phyloP scores from a whole-genome alignment of 1,140 invertebrate species.

The Sesamia nonagrioides region DNA sequence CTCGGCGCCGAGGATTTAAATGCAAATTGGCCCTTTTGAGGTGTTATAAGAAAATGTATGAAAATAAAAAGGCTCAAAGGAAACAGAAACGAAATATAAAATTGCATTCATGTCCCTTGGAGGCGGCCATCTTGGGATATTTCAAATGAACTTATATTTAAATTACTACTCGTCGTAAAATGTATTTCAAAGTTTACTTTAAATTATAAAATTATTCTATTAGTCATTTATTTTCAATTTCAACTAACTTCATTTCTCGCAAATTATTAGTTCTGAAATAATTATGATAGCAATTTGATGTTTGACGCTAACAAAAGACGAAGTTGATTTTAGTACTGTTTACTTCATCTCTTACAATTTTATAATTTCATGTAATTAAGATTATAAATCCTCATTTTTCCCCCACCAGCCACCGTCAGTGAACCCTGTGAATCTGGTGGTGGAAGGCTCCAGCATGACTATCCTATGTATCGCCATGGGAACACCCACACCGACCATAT shows the following conservation, averaged over 20 bases:
- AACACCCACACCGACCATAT: conserved; percentile 94
- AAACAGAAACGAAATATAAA: neutral
- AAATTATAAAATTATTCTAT: neutral
- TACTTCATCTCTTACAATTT: too few relatives aligned
- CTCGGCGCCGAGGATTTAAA: neutral
- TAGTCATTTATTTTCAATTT: too few relatives aligned
- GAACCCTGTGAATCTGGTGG: conserved; percentile 93
- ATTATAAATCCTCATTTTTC: neutral
- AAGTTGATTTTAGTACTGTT: too few relatives aligned
- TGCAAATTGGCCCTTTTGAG: conserved; percentile 41
- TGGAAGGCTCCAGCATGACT: conserved; percentile 94
- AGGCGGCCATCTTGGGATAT: neutral
- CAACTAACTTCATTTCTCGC: too few relatives aligned
- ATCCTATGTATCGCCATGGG: conserved; percentile 94
- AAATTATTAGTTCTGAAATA: too few relatives aligned
- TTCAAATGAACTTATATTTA: conserved; percentile 7
- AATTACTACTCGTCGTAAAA: neutral
- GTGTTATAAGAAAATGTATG: conserved; percentile 36
- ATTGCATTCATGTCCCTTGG: conserved; percentile 9
- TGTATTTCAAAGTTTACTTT: neutral
- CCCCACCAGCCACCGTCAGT: conserved; percentile 91
- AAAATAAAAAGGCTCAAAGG: conserved; percentile 28
- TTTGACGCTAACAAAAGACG: too few relatives aligned
- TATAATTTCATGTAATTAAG: neutral
- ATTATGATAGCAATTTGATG: too few relatives aligned